Evolutionary conservation across 2,888 invertebrate genomes (phyloP).

Genomic region (Brachyptera risi): DNA sequence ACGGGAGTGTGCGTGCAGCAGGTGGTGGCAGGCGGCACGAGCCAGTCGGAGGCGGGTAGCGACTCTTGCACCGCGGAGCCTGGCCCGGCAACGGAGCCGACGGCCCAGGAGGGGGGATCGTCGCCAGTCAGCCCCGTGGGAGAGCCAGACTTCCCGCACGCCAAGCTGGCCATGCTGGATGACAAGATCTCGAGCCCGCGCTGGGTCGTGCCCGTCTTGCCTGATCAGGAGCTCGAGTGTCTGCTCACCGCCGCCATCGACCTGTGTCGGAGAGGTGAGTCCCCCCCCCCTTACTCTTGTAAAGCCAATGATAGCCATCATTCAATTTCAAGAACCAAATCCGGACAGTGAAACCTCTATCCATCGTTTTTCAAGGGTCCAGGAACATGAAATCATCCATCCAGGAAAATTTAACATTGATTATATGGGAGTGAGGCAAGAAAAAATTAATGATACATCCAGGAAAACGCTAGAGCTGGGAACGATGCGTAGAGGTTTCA

Average conservation of each 20-base stretch:
- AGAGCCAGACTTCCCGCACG: constrained; percentile 78
- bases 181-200: constrained; percentile 94
- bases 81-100: background rate
- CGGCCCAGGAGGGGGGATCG: background rate
- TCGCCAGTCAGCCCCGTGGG: constrained; percentile 30
- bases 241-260: constrained; percentile 85
- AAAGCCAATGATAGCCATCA: too few species aligned
- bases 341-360: too few species aligned
- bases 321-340: too few species aligned
- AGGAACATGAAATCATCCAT: too few species aligned
- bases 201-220: constrained; percentile 96
- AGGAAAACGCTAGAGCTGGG: too few species aligned
- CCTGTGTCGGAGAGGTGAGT: constrained; percentile 73
- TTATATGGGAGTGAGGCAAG: too few species aligned
- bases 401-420: too few species aligned
- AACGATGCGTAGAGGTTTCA: too few species aligned
- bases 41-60: background rate
- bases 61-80: background rate
- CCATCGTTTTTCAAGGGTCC: too few species aligned
- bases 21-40: background rate
- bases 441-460: too few species aligned
- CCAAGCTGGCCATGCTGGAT: constrained; percentile 82
- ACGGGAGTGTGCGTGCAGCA: background rate
- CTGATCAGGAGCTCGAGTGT: constrained; percentile 92
- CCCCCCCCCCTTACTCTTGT: too few species aligned